These are phyloP conservation scores for Chaetops frenatus DNA, from an alignment of 2,113 vertebrate genomes.

Conservation along the genomic window DNA sequence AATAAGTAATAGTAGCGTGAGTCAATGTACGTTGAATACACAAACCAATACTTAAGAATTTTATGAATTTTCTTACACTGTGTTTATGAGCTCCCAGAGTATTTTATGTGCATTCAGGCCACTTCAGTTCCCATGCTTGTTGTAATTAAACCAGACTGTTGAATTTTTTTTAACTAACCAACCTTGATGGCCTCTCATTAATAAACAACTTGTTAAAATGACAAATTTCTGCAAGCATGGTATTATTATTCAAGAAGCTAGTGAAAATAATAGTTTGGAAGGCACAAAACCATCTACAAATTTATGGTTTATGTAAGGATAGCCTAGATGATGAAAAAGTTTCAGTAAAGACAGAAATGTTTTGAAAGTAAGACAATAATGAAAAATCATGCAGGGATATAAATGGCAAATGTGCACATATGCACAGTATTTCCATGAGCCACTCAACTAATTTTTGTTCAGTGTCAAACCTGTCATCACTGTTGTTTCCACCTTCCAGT, in stretches of 20 bases:
- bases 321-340: background rate
- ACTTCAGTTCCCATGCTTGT: background rate
- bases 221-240: background rate
- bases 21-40: background rate
- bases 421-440: background rate
- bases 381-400: background rate
- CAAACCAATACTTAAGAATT: background rate
- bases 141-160: background rate
- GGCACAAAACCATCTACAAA: background rate
- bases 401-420: background rate
- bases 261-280: background rate
- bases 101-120: background rate
- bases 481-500: background rate
- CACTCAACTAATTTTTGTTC: background rate
- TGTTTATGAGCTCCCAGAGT: background rate
- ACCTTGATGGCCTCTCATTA: conserved; percentile 6
- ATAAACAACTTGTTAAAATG: background rate
- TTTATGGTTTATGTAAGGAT: background rate
- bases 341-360: background rate
- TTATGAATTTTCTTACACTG: background rate
- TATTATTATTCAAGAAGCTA: background rate
- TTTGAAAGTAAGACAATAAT: background rate
- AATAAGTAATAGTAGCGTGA: background rate
- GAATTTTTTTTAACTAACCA: background rate
- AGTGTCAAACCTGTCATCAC: background rate